Evolutionary conservation across 1,140 invertebrate genomes (phyloP).

Genomic region (Drosophila lowei): DNA sequence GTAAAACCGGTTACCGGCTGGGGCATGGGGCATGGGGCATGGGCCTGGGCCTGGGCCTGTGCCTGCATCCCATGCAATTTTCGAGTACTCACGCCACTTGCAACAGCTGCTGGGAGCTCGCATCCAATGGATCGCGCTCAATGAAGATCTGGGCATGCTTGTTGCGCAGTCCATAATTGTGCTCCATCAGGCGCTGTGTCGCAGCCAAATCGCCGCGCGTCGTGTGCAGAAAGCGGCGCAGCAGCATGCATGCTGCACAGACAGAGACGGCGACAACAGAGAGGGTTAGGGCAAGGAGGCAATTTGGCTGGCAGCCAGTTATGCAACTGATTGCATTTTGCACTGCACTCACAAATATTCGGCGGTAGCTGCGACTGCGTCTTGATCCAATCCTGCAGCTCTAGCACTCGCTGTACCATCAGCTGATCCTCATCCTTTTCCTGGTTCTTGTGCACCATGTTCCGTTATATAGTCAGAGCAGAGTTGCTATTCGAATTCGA

Average conservation of each 20-base stretch:
- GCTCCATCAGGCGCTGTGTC: conserved; percentile 86
- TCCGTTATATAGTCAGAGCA: not conserved
- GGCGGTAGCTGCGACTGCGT: conserved; percentile 90
- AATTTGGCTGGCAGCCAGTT: not conserved
- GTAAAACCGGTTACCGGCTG: conserved; percentile 20
- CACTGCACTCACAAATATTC: conserved; percentile 86
- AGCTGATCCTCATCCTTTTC: conserved; percentile 62
- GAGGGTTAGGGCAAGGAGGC: conserved; percentile 12
- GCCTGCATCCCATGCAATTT: conserved; percentile 5
- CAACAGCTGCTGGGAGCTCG: conserved; percentile 85
- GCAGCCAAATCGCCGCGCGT: conserved; percentile 84
- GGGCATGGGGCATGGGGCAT: too few species aligned
- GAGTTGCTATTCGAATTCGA: too few species aligned
- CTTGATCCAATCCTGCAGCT: conserved; percentile 89
- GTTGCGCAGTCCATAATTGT: conserved; percentile 87
- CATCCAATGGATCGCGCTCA: conserved; percentile 86
- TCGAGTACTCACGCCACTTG: conserved; percentile 84
- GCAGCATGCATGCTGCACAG: conserved; percentile 47
- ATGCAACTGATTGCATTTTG: not conserved
- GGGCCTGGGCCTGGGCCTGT: too few species aligned
- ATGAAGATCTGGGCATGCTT: conserved; percentile 87
- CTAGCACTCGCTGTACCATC: conserved; percentile 84
- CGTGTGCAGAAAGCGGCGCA: conserved; percentile 82
- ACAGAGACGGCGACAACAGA: conserved; percentile 3
- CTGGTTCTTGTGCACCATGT: conserved; percentile 58